phyloP scores from a whole-genome alignment of 23 tunicate genomes.

The Ciona savignyi region DNA sequence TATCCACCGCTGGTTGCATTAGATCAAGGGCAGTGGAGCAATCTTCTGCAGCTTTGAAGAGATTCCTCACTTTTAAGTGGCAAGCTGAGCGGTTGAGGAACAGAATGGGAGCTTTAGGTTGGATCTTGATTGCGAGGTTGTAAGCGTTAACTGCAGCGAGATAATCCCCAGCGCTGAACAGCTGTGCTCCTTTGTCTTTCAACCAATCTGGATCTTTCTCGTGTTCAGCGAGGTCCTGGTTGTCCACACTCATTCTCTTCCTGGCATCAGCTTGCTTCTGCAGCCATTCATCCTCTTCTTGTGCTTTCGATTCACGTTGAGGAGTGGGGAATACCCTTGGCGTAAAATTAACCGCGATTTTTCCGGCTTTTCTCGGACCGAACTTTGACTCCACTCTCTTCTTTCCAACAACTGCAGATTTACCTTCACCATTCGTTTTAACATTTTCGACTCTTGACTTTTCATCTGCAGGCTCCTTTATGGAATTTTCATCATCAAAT shows the following conservation, averaged over 20 bases:
- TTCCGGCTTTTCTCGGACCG: conserved; percentile 62
- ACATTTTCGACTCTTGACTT: neutral
- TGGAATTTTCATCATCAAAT: conserved; percentile 7
- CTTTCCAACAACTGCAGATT: neutral
- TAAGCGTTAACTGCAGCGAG: conserved; percentile 82
- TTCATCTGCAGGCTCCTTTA: conserved; percentile 9
- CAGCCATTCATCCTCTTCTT: conserved; percentile 95
- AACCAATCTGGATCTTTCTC: conserved; percentile 94
- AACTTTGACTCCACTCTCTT: conserved; percentile 2
- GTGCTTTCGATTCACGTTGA: conserved; percentile 75
- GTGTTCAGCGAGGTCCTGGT: conserved; percentile 78
- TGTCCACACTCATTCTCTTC: conserved; percentile 44
- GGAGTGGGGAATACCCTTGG: conserved; percentile 96
- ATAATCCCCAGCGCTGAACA: conserved; percentile 53
- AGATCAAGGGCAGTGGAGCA: conserved; percentile 73
- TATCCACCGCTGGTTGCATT: conserved; percentile 65
- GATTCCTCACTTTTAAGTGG: conserved; percentile 70
- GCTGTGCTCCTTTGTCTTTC: conserved; percentile 77
- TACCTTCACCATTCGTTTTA: no score
- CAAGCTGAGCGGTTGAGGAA: conserved; percentile 85
- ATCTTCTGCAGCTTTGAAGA: conserved; percentile 86
- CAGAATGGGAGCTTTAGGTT: conserved; percentile 66
- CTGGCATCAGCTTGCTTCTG: conserved; percentile 91
- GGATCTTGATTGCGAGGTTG: conserved; percentile 79
- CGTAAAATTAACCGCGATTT: conserved; percentile 68